A percentile compares a stretch with the other conserved stretches of the same genome.
These are phyloP conservation scores for Uropetala carovei DNA, from an alignment of 2,888 invertebrate genomes.

Conservation along the genomic window DNA sequence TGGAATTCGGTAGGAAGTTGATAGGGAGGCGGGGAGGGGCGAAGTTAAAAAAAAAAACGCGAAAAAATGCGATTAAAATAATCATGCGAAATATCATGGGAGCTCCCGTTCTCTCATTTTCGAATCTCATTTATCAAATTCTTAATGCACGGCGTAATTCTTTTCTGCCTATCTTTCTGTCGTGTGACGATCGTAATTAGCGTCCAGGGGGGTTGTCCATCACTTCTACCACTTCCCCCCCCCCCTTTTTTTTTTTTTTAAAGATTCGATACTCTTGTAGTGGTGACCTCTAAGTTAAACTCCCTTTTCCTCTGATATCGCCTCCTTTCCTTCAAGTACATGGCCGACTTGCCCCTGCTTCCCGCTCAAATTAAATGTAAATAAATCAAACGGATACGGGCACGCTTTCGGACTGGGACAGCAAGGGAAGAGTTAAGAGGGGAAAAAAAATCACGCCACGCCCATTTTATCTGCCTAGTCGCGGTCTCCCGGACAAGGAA, in stretches of 20 bases:
- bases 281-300: neutral
- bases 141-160: neutral
- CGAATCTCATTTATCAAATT: no score
- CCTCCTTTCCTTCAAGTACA: neutral
- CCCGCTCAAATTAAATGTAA: neutral
- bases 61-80: no score
- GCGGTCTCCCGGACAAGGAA: neutral
- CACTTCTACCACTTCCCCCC: neutral
- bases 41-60: neutral
- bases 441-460: conserved; percentile 11
- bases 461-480: neutral
- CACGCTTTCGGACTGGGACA: neutral
- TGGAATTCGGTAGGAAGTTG: neutral
- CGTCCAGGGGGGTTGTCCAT: neutral
- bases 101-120: no score
- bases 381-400: neutral
- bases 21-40: neutral
- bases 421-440: neutral
- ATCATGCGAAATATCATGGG: no score
- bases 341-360: neutral
- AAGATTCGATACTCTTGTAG: no score
- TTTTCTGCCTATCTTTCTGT: neutral
- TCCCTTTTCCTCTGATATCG: neutral
- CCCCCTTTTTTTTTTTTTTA: no score
- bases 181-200: neutral